Evolutionary conservation across 2,113 vertebrate genomes (phyloP).

Genomic region (Oncorhynchus clarkii): DNA sequence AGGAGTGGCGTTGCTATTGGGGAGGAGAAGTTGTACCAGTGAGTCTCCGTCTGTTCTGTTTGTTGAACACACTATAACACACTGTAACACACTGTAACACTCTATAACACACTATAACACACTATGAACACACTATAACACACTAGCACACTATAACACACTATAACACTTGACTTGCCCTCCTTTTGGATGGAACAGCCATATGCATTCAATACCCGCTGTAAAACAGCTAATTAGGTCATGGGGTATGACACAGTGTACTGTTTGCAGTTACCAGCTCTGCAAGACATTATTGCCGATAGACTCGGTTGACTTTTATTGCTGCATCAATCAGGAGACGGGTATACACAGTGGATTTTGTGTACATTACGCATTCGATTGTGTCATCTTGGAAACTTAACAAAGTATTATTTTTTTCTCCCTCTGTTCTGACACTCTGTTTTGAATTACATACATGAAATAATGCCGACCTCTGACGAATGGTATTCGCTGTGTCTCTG

Average conservation of each 20-base stretch:
- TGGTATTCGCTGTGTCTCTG: constrained; percentile 25
- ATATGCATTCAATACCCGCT: constrained; percentile 23
- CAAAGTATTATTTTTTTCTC: constrained; percentile 32
- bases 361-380: constrained; percentile 50
- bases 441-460: constrained; percentile 47
- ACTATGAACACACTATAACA: no score
- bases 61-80: constrained; percentile 11
- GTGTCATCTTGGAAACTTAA: constrained; percentile 49
- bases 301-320: constrained; percentile 38
- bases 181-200: constrained; percentile 20
- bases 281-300: constrained; percentile 48
- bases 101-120: no score
- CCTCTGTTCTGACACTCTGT: constrained; percentile 26
- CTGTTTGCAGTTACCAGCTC: constrained; percentile 25
- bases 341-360: constrained; percentile 34
- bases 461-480: constrained; percentile 29
- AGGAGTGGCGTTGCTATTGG: constrained; percentile 71
- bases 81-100: no score
- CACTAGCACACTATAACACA: background rate
- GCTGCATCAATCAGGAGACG: constrained; percentile 46
- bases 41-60: constrained; percentile 54
- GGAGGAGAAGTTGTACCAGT: constrained; percentile 80
- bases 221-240: constrained; percentile 43
- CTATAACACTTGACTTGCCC: constrained; percentile 19
- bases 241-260: background rate